phyloP scores from a whole-genome alignment of 2,113 vertebrate species.

The Sorex araneus region DNA sequence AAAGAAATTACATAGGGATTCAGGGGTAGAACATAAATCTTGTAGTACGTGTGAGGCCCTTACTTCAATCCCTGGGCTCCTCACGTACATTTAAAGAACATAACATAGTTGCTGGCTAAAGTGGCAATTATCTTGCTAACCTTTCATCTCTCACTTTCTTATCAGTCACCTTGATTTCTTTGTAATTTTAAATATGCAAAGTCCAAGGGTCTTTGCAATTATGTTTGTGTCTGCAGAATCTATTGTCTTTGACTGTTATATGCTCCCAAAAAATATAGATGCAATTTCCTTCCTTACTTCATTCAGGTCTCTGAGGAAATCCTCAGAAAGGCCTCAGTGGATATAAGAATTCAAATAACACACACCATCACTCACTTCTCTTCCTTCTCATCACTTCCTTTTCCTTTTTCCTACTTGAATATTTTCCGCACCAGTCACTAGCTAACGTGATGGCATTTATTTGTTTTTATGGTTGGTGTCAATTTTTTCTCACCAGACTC shows the following conservation, averaged over 20 bases:
- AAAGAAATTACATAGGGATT: too few relatives aligned
- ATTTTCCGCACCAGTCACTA: neutral
- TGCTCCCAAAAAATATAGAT: neutral
- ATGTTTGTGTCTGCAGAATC: neutral
- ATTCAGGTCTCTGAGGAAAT: neutral
- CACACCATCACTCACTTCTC: neutral
- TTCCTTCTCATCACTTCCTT: neutral
- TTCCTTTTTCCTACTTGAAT: neutral
- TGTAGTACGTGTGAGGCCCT: too few relatives aligned
- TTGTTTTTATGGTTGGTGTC: neutral
- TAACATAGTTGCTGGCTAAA: neutral
- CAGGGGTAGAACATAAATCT: too few relatives aligned
- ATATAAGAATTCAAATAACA: neutral
- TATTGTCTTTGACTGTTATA: neutral
- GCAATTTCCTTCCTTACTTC: neutral
- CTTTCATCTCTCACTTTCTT: neutral
- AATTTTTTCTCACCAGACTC: neutral
- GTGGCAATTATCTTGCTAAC: neutral
- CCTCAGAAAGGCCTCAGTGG: neutral
- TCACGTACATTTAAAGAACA: too few relatives aligned
- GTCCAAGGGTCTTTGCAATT: neutral
- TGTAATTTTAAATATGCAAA: neutral
- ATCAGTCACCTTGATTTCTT: neutral
- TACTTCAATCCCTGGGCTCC: too few relatives aligned
- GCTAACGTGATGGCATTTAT: neutral